These are phyloP conservation scores for Sorex maritimensis DNA, from an alignment of 2,797 vertebrate genomes.

Conservation along the genomic window DNA sequence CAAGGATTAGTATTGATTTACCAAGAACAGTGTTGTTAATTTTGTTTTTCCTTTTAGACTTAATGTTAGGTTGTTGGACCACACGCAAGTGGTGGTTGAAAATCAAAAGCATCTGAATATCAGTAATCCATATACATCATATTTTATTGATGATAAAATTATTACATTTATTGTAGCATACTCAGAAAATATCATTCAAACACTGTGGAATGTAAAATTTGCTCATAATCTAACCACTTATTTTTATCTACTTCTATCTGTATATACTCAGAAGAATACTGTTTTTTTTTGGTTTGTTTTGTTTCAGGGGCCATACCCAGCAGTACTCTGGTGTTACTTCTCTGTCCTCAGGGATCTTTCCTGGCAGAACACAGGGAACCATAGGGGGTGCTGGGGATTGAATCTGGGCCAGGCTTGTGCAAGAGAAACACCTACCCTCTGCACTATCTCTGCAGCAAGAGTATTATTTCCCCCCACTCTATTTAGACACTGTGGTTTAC, in stretches of 20 bases:
- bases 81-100: conserved; percentile 65
- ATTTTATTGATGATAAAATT: conserved; percentile 72
- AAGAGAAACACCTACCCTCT: too few species aligned
- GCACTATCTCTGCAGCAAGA: too few species aligned
- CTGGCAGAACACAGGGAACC: too few species aligned
- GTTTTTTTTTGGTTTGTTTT: conserved; percentile 46
- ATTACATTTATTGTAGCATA: conserved; percentile 54
- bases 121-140: conserved; percentile 61
- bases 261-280: conserved; percentile 30
- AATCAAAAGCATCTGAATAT: conserved; percentile 67
- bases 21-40: conserved; percentile 57
- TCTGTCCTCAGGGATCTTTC: too few species aligned
- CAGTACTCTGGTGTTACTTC: too few species aligned
- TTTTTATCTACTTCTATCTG: conserved; percentile 41
- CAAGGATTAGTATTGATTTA: conserved; percentile 59
- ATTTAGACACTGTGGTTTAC: too few species aligned
- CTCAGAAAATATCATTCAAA: conserved; percentile 52
- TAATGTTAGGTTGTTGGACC: conserved; percentile 70
- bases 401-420: too few species aligned
- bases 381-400: too few species aligned
- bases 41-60: conserved; percentile 69
- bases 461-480: too few species aligned
- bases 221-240: conserved; percentile 21
- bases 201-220: conserved; percentile 67
- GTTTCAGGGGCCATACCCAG: background rate